phyloP scores from a whole-genome alignment of 2,113 vertebrate species.

The Chascanopsetta lugubris region DNA sequence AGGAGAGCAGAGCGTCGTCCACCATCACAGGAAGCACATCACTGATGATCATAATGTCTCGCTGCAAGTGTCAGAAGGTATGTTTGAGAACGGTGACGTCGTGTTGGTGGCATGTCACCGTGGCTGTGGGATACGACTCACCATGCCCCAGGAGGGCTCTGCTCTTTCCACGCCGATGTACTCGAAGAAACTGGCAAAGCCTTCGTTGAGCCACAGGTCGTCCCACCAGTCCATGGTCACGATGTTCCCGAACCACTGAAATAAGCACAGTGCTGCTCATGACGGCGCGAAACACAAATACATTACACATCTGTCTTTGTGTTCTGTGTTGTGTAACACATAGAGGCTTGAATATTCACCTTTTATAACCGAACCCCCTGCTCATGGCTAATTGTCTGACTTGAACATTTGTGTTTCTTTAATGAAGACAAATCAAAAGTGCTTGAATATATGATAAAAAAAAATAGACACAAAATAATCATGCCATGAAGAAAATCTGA shows the following conservation, averaged over 20 bases:
- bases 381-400: too few relatives aligned
- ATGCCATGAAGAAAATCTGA: too few relatives aligned
- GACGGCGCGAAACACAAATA: too few relatives aligned
- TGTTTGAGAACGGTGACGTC: background rate
- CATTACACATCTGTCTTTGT: too few relatives aligned
- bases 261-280: constrained; percentile 1
- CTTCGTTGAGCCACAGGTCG: constrained; percentile 96
- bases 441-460: too few relatives aligned
- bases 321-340: too few relatives aligned
- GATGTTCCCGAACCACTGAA: constrained; percentile 97
- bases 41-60: constrained; percentile 88
- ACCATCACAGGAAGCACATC: constrained; percentile 92
- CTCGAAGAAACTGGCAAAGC: constrained; percentile 97
- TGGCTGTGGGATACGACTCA: constrained; percentile 65
- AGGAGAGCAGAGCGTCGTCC: constrained; percentile 91
- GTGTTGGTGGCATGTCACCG: background rate
- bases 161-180: constrained; percentile 85
- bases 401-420: too few relatives aligned
- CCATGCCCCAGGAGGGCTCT: constrained; percentile 89
- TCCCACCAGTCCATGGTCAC: constrained; percentile 99
- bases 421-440: too few relatives aligned
- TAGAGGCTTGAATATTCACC: too few relatives aligned
- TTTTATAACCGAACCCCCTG: too few relatives aligned
- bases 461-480: too few relatives aligned
- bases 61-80: constrained; percentile 70